Evolutionary conservation across 1,140 invertebrate species (phyloP).

Genomic region (Drosophila mayri): DNA sequence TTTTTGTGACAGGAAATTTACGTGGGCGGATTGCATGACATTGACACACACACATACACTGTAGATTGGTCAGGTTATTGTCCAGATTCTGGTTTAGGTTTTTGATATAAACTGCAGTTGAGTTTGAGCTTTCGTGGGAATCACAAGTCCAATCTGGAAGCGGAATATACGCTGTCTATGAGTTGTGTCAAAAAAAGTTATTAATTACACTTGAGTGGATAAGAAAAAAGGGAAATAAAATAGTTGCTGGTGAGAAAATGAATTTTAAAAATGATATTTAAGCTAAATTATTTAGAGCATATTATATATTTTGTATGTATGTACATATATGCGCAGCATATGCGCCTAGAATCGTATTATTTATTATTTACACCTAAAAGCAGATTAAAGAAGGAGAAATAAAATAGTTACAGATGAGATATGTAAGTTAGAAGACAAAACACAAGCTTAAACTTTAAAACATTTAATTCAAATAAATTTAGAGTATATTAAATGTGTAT

Average conservation of each 20-base stretch:
- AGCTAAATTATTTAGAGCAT: neutral
- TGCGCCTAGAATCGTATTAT: no score
- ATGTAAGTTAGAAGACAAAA: no score
- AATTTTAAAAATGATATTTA: neutral
- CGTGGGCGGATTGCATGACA: conserved; percentile 11
- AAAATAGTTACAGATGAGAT: no score
- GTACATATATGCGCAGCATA: no score
- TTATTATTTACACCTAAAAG: no score
- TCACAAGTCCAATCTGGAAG: conserved; percentile 3
- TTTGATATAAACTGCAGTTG: conserved; percentile 16
- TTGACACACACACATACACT: neutral
- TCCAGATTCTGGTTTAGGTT: neutral
- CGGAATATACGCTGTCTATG: neutral
- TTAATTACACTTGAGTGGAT: neutral
- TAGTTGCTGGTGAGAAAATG: neutral
- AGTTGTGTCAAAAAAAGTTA: neutral
- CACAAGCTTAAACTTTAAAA: neutral
- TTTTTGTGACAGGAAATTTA: conserved; percentile 15
- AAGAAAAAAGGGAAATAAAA: neutral
- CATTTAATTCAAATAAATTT: neutral
- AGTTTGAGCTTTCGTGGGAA: conserved; percentile 4
- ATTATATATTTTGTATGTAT: no score
- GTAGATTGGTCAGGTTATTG: neutral
- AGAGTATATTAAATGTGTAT: neutral
- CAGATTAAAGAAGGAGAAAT: no score